Conservation (phyloP, 2,113 vertebrate species). For the Ceyx cyanopectus region DNA sequence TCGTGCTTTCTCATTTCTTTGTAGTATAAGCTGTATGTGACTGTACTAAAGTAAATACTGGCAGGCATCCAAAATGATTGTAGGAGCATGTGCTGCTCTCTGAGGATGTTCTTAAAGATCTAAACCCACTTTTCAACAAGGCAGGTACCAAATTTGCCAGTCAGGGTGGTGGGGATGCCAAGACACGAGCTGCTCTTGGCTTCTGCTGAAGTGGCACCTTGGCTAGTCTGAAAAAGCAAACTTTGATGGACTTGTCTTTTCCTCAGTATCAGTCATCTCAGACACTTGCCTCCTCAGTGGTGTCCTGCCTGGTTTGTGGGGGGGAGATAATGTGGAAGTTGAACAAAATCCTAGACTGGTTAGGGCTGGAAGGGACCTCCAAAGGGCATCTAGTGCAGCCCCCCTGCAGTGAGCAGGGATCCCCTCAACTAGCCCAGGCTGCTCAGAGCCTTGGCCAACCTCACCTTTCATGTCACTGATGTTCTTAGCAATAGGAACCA, state of each 20-base stretch:
- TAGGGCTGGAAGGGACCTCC: too few relatives aligned
- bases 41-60: not conserved
- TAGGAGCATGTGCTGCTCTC: not conserved
- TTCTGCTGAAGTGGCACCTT: not conserved
- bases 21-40: not conserved
- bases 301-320: not conserved
- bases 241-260: accelerated
- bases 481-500: not conserved
- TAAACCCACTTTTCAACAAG: not conserved
- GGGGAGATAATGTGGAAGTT: not conserved
- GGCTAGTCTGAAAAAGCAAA: not conserved
- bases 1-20: not conserved
- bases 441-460: too few relatives aligned
- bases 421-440: too few relatives aligned
- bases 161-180: not conserved
- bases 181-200: not conserved
- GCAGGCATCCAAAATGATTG: not conserved
- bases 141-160: accelerated
- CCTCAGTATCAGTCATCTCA: accelerated
- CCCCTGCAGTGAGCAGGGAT: too few relatives aligned
- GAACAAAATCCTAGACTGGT: not conserved
- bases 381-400: too few relatives aligned
- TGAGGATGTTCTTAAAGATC: not conserved
- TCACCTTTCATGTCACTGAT: not conserved
- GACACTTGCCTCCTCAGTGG: not conserved